Conservation (phyloP, 92 coral and sea anemone genomes). For the Siderastrea siderea region DNA sequence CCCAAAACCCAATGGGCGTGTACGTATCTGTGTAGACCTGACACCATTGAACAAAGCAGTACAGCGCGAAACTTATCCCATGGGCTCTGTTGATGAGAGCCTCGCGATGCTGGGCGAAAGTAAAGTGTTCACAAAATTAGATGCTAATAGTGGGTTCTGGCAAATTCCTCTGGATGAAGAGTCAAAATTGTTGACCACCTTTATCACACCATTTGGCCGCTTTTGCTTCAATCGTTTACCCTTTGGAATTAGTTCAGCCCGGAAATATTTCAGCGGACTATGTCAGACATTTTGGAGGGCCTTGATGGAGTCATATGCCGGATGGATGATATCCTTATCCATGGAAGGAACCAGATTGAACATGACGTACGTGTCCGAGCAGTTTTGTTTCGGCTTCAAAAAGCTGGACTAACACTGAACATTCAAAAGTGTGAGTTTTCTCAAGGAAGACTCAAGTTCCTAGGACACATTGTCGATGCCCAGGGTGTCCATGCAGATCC, state of each 20-base stretch:
- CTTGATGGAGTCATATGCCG: slow-evolving; percentile 37
- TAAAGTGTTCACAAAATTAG: slow-evolving; percentile 53
- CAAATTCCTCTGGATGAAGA: slow-evolving; percentile 59
- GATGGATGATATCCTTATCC: slow-evolving; percentile 56
- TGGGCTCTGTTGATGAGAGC: slow-evolving; percentile 38
- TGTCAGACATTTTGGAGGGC: slow-evolving; percentile 36
- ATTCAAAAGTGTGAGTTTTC: too few species aligned
- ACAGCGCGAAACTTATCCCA: slow-evolving; percentile 42
- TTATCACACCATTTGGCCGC: slow-evolving; percentile 59
- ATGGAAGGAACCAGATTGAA: slow-evolving; percentile 9
- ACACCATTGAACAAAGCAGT: slow-evolving; percentile 48
- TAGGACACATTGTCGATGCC: too few species aligned
- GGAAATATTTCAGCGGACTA: slow-evolving; percentile 53
- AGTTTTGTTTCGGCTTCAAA: slow-evolving; percentile 26
- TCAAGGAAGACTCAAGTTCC: too few species aligned
- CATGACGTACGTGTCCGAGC: slow-evolving; percentile 26
- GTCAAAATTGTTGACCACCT: slow-evolving; percentile 55
- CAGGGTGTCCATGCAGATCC: too few species aligned
- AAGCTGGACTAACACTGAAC: background rate
- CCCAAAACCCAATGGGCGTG: slow-evolving; percentile 53
- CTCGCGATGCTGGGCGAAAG: slow-evolving; percentile 49
- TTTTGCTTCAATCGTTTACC: slow-evolving; percentile 71
- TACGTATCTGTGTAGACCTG: slow-evolving; percentile 67
- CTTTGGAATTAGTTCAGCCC: slow-evolving; percentile 70
- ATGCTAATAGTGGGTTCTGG: slow-evolving; percentile 70